phyloP scores from a whole-genome alignment of 2,888 invertebrate species.

The Cantharis lateralis region DNA sequence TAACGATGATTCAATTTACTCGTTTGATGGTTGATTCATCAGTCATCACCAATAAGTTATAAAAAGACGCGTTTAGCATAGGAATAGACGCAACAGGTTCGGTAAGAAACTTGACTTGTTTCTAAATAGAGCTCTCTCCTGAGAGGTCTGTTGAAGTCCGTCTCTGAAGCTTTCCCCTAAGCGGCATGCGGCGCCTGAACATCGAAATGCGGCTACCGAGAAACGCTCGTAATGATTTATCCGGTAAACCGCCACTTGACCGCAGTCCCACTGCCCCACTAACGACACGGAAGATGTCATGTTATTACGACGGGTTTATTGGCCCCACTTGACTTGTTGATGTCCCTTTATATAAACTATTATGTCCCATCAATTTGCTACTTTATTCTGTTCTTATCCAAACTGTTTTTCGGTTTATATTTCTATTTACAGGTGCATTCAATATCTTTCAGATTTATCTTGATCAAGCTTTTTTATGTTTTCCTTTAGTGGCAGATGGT shows the following conservation, averaged over 20 bases:
- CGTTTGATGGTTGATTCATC: background rate
- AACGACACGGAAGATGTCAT: slow-evolving; percentile 31
- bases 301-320: slow-evolving; percentile 32
- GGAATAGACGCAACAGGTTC: slow-evolving; percentile 20
- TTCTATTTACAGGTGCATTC: background rate
- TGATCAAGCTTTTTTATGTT: background rate
- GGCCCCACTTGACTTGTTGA: slow-evolving; percentile 28
- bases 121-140: slow-evolving; percentile 16
- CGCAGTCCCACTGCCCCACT: slow-evolving; percentile 34
- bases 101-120: slow-evolving; percentile 11
- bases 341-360: slow-evolving; percentile 25
- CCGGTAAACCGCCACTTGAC: slow-evolving; percentile 35
- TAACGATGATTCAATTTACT: background rate
- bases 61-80: slow-evolving; percentile 2
- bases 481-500: background rate
- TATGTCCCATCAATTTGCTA: slow-evolving; percentile 26
- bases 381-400: slow-evolving; percentile 13
- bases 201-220: slow-evolving; percentile 27
- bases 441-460: background rate
- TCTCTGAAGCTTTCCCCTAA: slow-evolving; percentile 17
- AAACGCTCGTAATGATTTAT: slow-evolving; percentile 35
- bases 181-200: slow-evolving; percentile 30
- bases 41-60: slow-evolving; percentile 4
- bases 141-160: slow-evolving; percentile 23
- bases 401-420: background rate